Conservation (phyloP, 1,140 invertebrate species). For the Pteromalus puparum region DNA sequence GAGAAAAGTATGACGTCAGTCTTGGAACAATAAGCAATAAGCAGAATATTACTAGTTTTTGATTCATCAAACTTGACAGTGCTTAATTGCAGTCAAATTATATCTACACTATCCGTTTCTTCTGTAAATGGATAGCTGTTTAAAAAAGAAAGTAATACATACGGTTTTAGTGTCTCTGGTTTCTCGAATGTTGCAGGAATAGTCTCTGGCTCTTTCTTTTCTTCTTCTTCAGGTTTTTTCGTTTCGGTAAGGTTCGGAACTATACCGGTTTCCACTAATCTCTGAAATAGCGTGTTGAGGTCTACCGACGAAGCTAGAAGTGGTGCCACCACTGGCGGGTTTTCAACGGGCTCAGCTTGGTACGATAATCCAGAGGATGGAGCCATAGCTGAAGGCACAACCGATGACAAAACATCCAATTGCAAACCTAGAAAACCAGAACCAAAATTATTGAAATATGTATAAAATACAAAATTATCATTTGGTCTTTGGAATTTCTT, state of each 20-base stretch:
- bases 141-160: conserved; percentile 57
- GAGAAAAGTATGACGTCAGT: conserved; percentile 25
- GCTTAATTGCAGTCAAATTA: not conserved
- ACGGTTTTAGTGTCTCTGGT: conserved; percentile 85
- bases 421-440: conserved; percentile 63
- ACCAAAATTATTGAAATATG: not conserved
- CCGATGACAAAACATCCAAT: conserved; percentile 80
- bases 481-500: not conserved
- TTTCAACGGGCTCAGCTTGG: conserved; percentile 70
- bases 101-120: not conserved
- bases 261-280: conserved; percentile 89
- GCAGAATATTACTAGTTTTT: not conserved
- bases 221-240: conserved; percentile 72
- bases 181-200: conserved; percentile 80
- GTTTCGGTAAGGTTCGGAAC: conserved; percentile 76
- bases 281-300: conserved; percentile 88
- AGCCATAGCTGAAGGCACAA: conserved; percentile 79
- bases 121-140: no score
- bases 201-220: conserved; percentile 75
- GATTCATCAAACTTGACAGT: no score
- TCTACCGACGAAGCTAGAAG: conserved; percentile 74
- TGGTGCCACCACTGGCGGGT: conserved; percentile 62
- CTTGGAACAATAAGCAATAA: no score
- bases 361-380: conserved; percentile 77
- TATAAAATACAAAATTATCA: not conserved